A percentile compares a stretch with the other conserved stretches of the same genome.
Conservation (phyloP, 1,140 invertebrate genomes). For the Euwallacea fornicatus region DNA sequence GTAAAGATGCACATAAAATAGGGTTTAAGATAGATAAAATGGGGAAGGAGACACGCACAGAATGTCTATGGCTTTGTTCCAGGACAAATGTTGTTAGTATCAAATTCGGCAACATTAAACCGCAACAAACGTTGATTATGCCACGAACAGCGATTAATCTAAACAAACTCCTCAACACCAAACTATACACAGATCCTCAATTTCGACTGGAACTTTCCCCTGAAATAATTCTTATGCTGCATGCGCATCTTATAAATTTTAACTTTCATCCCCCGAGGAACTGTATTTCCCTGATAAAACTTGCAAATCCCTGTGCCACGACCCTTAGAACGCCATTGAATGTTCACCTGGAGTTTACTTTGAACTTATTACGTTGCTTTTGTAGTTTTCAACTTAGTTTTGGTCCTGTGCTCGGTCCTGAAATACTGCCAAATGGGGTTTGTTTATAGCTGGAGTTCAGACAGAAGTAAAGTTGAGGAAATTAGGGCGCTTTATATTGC, state of each 20-base stretch:
- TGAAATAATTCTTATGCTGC: constrained; percentile 23
- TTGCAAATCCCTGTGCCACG: constrained; percentile 32
- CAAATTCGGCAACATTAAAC: no score
- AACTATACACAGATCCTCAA: constrained; percentile 4
- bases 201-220: constrained; percentile 14
- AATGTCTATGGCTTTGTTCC: no score
- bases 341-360: constrained; percentile 38
- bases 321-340: constrained; percentile 30
- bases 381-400: constrained; percentile 35
- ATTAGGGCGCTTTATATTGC: constrained; percentile 7
- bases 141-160: background rate
- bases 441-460: constrained; percentile 24
- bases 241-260: constrained; percentile 36
- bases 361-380: constrained; percentile 36
- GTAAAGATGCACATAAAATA: no score
- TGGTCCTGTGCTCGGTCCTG: constrained; percentile 3
- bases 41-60: no score
- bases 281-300: constrained; percentile 35
- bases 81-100: no score
- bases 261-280: constrained; percentile 26
- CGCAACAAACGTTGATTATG: no score
- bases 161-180: constrained; percentile 5
- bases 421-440: constrained; percentile 22
- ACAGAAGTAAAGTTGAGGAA: constrained; percentile 3
- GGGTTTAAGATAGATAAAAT: no score